phyloP scores from a whole-genome alignment of 2,113 vertebrate genomes.

The Cyanoderma ruficeps region DNA sequence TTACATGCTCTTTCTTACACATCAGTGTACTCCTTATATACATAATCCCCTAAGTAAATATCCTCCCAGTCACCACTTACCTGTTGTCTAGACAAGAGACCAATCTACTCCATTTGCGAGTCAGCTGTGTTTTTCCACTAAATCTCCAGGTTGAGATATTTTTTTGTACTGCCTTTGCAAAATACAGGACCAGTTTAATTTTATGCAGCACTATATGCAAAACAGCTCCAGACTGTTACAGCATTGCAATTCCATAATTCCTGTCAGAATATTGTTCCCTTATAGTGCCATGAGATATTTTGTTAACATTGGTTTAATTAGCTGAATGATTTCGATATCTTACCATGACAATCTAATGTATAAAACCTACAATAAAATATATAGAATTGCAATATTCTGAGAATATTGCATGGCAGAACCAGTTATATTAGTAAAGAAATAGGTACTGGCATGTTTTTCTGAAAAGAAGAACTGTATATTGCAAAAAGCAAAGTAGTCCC shows the following conservation, averaged over 20 bases:
- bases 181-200: not conserved
- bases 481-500: constrained; percentile 34
- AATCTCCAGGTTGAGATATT: not conserved
- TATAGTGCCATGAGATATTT: not conserved
- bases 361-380: not conserved
- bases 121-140: not conserved
- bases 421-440: not conserved
- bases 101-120: not conserved
- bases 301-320: not conserved
- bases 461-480: not conserved
- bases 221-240: not conserved
- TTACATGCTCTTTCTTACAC: not conserved
- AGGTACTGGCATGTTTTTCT: not conserved
- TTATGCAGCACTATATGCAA: not conserved
- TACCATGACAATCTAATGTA: not conserved
- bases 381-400: not conserved
- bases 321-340: constrained; percentile 37
- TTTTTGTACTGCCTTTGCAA: not conserved
- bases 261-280: not conserved
- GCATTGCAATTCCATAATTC: not conserved
- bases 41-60: not conserved
- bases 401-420: not conserved
- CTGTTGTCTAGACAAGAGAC: not conserved
- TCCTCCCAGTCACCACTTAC: not conserved
- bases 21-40: not conserved